Evolutionary conservation across 1,140 invertebrate species (phyloP).

Genomic region (Drosophila prosaltans): DNA sequence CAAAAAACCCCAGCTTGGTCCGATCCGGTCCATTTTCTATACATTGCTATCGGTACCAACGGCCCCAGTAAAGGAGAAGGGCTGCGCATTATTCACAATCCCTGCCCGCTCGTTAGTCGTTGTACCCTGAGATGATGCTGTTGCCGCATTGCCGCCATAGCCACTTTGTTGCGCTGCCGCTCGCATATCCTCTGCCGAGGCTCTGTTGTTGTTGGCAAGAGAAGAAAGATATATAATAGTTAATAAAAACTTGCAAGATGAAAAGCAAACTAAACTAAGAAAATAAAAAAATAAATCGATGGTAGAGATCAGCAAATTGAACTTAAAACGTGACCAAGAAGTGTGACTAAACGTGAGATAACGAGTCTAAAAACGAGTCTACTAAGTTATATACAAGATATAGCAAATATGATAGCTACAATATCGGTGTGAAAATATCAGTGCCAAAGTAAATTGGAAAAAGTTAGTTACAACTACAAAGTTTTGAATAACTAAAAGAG

Average conservation of each 20-base stretch:
- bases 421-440: too few relatives aligned
- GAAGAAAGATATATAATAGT: constrained; percentile 6
- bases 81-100: constrained; percentile 90
- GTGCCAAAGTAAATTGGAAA: too few relatives aligned
- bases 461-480: too few relatives aligned
- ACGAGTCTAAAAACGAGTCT: background rate
- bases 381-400: background rate
- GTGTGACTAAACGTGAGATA: background rate
- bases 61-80: constrained; percentile 88
- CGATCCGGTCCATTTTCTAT: constrained; percentile 78
- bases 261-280: too few relatives aligned
- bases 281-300: background rate
- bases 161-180: constrained; percentile 85
- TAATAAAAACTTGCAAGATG: background rate
- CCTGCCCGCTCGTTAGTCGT: constrained; percentile 85
- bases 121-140: constrained; percentile 16
- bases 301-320: background rate
- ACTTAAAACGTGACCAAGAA: background rate
- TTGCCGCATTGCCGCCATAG: constrained; percentile 50
- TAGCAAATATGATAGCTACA: background rate
- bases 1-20: constrained; percentile 29
- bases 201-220: constrained; percentile 84
- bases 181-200: constrained; percentile 90
- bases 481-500: too few relatives aligned
- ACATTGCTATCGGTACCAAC: constrained; percentile 87